Conservation (phyloP, 2,113 vertebrate species). For the Ophiodon elongatus region DNA sequence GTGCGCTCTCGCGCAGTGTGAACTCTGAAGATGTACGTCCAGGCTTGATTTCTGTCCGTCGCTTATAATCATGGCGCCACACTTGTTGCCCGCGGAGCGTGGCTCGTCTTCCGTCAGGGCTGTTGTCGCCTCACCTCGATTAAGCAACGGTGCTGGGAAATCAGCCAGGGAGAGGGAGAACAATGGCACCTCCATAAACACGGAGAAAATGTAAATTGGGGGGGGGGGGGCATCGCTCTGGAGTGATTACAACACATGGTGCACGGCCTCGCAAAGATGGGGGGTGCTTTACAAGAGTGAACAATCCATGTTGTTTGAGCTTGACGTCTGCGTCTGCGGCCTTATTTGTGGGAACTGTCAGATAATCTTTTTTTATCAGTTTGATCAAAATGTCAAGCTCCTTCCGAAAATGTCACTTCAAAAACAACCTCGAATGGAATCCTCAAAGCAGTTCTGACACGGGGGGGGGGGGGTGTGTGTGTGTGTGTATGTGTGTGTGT, state of each 20-base stretch:
- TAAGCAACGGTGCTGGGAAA: conserved; percentile 35
- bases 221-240: conserved; percentile 8
- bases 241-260: conserved; percentile 47
- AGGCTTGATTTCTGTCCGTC: conserved; percentile 43
- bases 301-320: neutral
- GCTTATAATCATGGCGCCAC: conserved; percentile 55
- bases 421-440: conserved; percentile 39
- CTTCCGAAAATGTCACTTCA: conserved; percentile 47
- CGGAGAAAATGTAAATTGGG: conserved; percentile 35
- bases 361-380: conserved; percentile 31
- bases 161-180: conserved; percentile 35
- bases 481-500: no score
- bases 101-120: no score
- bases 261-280: conserved; percentile 32
- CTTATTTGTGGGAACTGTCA: conserved; percentile 24
- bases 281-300: neutral
- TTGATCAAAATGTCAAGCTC: conserved; percentile 58
- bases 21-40: conserved; percentile 21
- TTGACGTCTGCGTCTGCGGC: neutral
- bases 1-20: conserved; percentile 18
- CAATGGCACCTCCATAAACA: conserved; percentile 57
- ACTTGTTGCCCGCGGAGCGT: conserved; percentile 53
- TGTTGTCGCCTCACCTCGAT: conserved; percentile 45
- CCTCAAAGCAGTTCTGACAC: conserved; percentile 19
- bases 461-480: neutral